A percentile compares a stretch with the other conserved stretches of the same genome.
phyloP scores from a whole-genome alignment of 2,113 vertebrate species.

The Pseudolaguvia tuberculata region DNA sequence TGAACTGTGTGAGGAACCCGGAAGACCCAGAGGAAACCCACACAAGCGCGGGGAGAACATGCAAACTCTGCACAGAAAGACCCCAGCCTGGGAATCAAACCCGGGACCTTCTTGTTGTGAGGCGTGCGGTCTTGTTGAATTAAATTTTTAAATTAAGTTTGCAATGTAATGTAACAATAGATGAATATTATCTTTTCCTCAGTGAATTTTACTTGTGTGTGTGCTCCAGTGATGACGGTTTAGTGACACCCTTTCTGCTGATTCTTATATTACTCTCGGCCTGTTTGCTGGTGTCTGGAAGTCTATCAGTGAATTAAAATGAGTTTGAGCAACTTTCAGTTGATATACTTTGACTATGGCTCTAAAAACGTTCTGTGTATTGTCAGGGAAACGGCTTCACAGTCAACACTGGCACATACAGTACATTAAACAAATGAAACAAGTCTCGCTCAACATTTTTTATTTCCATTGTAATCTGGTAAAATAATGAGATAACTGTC shows the following conservation, averaged over 20 bases:
- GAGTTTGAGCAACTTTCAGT: neutral
- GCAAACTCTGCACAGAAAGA: too few species aligned
- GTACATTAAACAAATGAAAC: neutral
- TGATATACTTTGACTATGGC: neutral
- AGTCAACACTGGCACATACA: neutral
- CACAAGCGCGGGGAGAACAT: too few species aligned
- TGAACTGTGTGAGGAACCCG: too few species aligned
- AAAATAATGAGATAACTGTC: neutral
- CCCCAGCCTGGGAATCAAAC: too few species aligned
- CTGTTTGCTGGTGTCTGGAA: neutral
- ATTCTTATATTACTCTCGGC: neutral
- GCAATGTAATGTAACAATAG: too few species aligned
- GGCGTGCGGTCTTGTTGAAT: too few species aligned
- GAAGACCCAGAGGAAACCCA: too few species aligned
- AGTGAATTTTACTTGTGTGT: too few species aligned
- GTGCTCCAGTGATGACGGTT: too few species aligned
- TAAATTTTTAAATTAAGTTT: too few species aligned
- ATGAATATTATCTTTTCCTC: too few species aligned
- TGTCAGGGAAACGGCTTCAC: neutral
- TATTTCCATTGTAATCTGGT: conserved; percentile 1
- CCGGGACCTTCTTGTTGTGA: too few species aligned
- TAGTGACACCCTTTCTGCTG: neutral
- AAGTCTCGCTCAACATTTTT: conserved; percentile 8
- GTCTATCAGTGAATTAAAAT: neutral
- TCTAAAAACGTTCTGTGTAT: neutral